Base-by-base conservation (phyloP, 2,888 invertebrate genomes). In the Phragmatobia fuliginosa region DNA sequence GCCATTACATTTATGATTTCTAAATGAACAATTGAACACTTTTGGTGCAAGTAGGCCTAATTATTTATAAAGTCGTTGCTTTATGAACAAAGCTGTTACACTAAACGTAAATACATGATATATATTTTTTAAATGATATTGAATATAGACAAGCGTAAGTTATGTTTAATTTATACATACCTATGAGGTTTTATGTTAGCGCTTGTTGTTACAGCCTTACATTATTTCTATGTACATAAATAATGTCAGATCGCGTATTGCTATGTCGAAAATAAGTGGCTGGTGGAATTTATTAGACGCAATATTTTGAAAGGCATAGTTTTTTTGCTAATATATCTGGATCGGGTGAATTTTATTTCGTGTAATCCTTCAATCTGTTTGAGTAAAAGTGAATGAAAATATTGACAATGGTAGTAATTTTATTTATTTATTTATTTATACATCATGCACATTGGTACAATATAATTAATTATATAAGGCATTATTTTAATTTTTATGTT, bases 11-110 rank as follows among this genome's bases (percentile, higher is more conserved):
- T 67, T 73, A 75, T 68, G 65, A 21, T 66, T 73, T 68, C 11
- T 71, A 75, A 60, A 36, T 32, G 11, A 65, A 78, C 64, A 14
- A 69, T 52, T 36, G 14, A 67, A 78, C 64, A 14, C 72, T 52
- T 36, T 25, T 56, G 77, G 80, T 80, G 82, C 80, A 80, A 81
- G 82, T 71, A 41, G 77, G 82, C 80, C 77, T 80, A 81, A 74
- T 67, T 79, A 75, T 72, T 71, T 62, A 61, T 59, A 45, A 61
- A 68, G 36, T 70, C 25, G 45, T 77, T 77, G 70, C 73, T 77
- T 79, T 70, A 71, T 60, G 69, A 68, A 68, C 56, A 70, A 74
- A 69, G 61, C 68, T 71, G 67, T 77, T 74, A 77, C 56, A 74
- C 56, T 80, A 81, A 77, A 79, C 73, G 68, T 79, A 74, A 73